These are phyloP conservation scores for Nannospalax galili DNA, from an alignment of 2,113 vertebrate genomes.

Conservation along the genomic window DNA sequence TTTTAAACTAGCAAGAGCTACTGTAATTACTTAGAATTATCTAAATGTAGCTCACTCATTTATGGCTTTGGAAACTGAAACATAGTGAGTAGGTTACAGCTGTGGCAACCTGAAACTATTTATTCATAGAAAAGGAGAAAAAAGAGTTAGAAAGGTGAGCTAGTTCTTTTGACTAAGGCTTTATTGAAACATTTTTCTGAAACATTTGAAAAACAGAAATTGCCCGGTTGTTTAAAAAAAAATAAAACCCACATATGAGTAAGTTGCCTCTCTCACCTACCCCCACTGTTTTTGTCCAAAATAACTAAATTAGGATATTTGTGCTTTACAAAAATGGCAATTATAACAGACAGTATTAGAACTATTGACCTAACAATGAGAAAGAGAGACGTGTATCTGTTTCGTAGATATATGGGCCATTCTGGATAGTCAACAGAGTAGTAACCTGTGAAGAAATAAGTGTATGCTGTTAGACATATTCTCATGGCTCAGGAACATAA, in stretches of 20 bases:
- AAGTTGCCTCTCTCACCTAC: too few relatives aligned
- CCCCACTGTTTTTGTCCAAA: neutral
- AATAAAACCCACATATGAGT: neutral
- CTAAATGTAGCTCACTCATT: neutral
- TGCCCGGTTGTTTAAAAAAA: too few relatives aligned
- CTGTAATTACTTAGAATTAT: neutral
- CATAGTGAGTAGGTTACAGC: neutral
- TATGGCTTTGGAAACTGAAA: neutral
- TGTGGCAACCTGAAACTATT: neutral
- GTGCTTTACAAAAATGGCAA: slow-evolving; percentile 56
- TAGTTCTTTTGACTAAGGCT: neutral
- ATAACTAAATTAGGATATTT: slow-evolving; percentile 67
- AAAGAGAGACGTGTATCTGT: slow-evolving; percentile 70
- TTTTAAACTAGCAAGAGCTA: neutral
- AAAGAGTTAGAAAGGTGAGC: neutral
- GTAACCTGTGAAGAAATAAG: slow-evolving; percentile 78
- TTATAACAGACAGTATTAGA: slow-evolving; percentile 69
- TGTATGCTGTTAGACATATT: slow-evolving; percentile 20
- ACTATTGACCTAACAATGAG: slow-evolving; percentile 62
- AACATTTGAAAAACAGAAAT: too few relatives aligned
- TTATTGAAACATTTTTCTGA: neutral
- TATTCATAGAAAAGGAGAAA: neutral
- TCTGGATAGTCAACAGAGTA: slow-evolving; percentile 64
- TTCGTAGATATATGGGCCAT: slow-evolving; percentile 66
- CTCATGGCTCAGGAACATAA: neutral